Conservation (phyloP, 2,113 vertebrate genomes). For the Caracal caracal region DNA sequence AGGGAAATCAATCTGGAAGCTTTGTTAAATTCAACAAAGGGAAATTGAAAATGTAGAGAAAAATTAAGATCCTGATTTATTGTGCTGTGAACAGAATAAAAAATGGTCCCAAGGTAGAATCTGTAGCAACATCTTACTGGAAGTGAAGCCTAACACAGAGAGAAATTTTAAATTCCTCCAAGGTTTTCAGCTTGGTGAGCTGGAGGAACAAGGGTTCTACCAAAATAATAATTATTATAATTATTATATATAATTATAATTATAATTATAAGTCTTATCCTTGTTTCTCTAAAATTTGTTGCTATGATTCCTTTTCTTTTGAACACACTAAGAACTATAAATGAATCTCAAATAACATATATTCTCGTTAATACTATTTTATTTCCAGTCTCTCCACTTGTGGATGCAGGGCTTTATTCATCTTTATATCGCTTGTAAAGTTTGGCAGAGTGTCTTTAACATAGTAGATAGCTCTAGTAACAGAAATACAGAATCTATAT, state of each 20-base stretch:
- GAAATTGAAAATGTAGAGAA: not conserved
- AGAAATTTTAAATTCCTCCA: not conserved
- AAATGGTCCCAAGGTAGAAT: not conserved
- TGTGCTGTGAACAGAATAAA: not conserved
- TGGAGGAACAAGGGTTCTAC: not conserved
- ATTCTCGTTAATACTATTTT: not conserved
- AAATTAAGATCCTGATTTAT: not conserved
- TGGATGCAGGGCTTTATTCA: not conserved
- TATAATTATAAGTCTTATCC: not conserved
- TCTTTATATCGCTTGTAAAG: not conserved
- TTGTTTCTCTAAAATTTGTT: not conserved
- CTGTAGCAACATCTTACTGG: not conserved
- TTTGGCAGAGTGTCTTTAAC: not conserved
- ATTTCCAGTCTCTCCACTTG: not conserved
- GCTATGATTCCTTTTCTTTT: not conserved
- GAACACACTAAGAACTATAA: not conserved
- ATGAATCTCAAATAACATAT: not conserved
- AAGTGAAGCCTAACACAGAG: not conserved
- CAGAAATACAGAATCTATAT: not conserved
- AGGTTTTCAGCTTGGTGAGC: not conserved
- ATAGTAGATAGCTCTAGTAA: not conserved
- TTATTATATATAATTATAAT: too few relatives aligned
- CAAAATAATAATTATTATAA: not conserved
- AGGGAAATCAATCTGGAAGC: not conserved
- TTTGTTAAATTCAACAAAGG: not conserved